phyloP scores from a whole-genome alignment of 1,140 invertebrate species.

The Samia ricini region DNA sequence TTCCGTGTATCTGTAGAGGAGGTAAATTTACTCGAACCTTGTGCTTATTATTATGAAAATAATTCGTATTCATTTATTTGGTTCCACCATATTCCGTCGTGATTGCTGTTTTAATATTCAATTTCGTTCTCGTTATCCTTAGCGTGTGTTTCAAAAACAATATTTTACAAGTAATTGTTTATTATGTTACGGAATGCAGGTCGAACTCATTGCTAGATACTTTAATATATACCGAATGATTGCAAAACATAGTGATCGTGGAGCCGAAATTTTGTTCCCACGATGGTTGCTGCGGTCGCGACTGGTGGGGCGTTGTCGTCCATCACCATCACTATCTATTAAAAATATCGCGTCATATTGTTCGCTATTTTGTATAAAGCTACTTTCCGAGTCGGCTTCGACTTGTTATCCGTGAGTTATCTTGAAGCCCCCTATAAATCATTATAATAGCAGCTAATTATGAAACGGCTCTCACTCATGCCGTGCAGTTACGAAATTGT shows the following conservation, averaged over 20 bases:
- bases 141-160: background rate
- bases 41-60: constrained; percentile 15
- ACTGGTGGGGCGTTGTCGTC: constrained; percentile 56
- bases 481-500: constrained; percentile 49
- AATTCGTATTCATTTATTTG: constrained; percentile 21
- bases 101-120: background rate
- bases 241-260: constrained; percentile 56
- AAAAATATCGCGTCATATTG: constrained; percentile 76
- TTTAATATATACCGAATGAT: constrained; percentile 48
- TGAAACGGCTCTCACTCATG: constrained; percentile 49
- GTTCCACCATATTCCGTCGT: background rate
- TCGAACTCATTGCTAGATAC: background rate
- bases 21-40: constrained; percentile 17
- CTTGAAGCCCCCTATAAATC: constrained; percentile 67
- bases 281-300: constrained; percentile 43
- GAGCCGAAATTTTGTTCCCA: constrained; percentile 64
- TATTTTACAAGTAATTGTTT: background rate
- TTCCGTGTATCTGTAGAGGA: constrained; percentile 36
- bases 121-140: background rate
- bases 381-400: constrained; percentile 50
- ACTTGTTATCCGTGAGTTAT: constrained; percentile 56
- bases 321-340: constrained; percentile 75
- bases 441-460: constrained; percentile 58
- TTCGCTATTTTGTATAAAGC: constrained; percentile 71
- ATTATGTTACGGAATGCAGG: background rate